Conservation (phyloP, 2,113 vertebrate genomes). For the Entelurus aequoreus region DNA sequence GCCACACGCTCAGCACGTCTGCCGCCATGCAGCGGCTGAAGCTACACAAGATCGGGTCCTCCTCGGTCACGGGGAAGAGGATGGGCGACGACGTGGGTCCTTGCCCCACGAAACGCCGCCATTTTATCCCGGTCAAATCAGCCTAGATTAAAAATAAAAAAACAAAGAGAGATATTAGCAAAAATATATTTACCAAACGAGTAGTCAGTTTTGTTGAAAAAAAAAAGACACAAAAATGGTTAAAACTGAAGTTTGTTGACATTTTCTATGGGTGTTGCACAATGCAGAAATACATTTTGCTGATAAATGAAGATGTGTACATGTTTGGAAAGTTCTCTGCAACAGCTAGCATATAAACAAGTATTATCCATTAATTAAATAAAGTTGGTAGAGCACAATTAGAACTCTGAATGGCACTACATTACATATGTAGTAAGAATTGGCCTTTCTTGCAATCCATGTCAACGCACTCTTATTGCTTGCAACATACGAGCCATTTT, state of each 20-base stretch:
- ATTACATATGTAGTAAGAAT: not conserved
- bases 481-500: constrained; percentile 2
- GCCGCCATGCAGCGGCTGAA: constrained; percentile 96
- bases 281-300: too few species aligned
- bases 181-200: too few species aligned
- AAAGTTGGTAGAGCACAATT: not conserved
- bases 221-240: too few species aligned
- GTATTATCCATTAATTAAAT: too few species aligned
- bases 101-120: constrained; percentile 96
- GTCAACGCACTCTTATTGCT: constrained; percentile 11
- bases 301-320: too few species aligned
- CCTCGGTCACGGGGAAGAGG: constrained; percentile 97
- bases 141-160: constrained; percentile 69
- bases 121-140: constrained; percentile 98
- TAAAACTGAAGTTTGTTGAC: too few species aligned
- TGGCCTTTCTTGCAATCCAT: constrained; percentile 7
- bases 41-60: constrained; percentile 98
- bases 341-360: too few species aligned
- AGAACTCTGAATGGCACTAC: not conserved
- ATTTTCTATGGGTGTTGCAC: too few species aligned
- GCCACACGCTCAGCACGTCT: constrained; percentile 95
- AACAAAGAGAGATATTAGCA: not conserved
- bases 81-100: constrained; percentile 95
- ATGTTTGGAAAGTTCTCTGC: too few species aligned
- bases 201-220: too few species aligned